Conservation (phyloP, 2,888 invertebrate species). For the Chesias legatella region DNA sequence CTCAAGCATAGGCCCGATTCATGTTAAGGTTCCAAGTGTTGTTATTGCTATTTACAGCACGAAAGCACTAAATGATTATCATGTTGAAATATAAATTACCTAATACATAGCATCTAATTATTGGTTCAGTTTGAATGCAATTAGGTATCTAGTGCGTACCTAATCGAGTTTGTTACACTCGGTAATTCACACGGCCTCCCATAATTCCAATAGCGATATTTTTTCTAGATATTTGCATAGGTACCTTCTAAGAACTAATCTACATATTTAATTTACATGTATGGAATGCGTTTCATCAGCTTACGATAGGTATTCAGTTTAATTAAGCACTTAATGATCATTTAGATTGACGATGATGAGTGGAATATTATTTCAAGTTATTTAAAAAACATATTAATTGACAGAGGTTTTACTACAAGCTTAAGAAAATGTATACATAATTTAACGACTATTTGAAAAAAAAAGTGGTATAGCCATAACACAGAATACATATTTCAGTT, state of each 20-base stretch:
- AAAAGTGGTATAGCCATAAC: no score
- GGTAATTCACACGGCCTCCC: conserved; percentile 24
- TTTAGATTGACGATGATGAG: conserved; percentile 13
- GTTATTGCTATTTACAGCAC: conserved; percentile 21
- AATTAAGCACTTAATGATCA: conserved; percentile 17
- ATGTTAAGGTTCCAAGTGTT: conserved; percentile 17
- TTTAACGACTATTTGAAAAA: no score
- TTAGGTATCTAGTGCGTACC: conserved; percentile 23
- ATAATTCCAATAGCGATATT: conserved; percentile 27
- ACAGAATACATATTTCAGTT: no score
- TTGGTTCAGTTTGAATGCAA: conserved; percentile 21
- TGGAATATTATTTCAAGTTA: conserved; percentile 1
- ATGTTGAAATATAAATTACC: conserved; percentile 29
- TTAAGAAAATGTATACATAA: no score
- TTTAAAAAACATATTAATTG: background rate
- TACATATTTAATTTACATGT: conserved; percentile 24
- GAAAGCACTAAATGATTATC: conserved; percentile 27
- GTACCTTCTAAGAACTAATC: conserved; percentile 27
- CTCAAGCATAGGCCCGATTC: conserved; percentile 8
- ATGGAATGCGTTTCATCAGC: conserved; percentile 28
- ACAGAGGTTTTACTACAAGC: no score
- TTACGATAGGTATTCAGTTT: conserved; percentile 16
- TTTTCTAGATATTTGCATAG: conserved; percentile 28
- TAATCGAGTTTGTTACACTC: conserved; percentile 21
- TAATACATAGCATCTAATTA: conserved; percentile 27